Evolutionary conservation across 2,888 invertebrate species (phyloP), one percentile per base, ranked within the genome.

Genomic region (Stenodema calcarata): DNA sequence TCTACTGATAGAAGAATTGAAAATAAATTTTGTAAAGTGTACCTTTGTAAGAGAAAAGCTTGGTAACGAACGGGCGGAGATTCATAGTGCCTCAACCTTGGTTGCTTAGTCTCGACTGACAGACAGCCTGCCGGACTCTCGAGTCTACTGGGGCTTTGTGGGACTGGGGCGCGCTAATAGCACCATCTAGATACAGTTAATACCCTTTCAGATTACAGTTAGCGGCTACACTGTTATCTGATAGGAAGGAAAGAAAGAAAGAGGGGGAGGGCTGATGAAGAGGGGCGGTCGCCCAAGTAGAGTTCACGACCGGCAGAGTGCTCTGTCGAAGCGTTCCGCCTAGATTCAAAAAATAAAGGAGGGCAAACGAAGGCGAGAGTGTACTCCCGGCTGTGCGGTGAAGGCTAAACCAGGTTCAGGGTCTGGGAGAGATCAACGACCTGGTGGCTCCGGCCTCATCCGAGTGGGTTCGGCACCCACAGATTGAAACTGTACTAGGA

Each of bases 311-410:
- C 78, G 27, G 4, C 78, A 78, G 78, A 78, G 78, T 18, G 78
- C 78, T 35, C 44, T 27, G 27, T 23, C 0, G 23, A 18, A 6
- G 23, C 42, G 78, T 78, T 78, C 78, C 78, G 78, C 78, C 78
- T 78, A 78, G 35, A 78, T 78, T 78, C 78, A 78, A 78, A 78
- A 78, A 80, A 80, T 80, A 80, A 80, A 84, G 73, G 75, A 47
- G 84, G 84, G 30, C 84, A 84, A 84, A 84, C 44, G 75, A 84
- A 75, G 73, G 84, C 44, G 84, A 84, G 75, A 84, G 84, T 73
- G 73, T 27, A 47, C 23, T 18, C 23, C 54, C 35, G 75, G 73
- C 42, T 30, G 80, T 47, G 84, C 50, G 84, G 70, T 44, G 84
- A 84, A 84, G 73, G 73, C 73, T 41, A 47, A 73, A 47, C 84